Conservation (phyloP, 2,113 vertebrate species). For the Neogobius melanostomus region DNA sequence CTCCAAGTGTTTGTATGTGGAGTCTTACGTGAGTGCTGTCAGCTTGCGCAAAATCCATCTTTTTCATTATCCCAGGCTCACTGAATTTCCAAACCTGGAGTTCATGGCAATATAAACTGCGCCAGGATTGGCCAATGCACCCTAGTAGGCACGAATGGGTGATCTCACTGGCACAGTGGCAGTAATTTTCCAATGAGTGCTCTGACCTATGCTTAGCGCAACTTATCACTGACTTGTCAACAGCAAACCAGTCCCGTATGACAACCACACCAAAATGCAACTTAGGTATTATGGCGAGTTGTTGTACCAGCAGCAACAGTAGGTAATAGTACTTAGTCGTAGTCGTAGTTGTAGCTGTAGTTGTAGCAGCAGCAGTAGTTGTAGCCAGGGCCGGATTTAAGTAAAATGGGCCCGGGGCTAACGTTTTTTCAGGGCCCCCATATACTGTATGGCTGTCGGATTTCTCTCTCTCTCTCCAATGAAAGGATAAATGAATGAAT, state of each 20-base stretch:
- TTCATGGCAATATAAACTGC: slow-evolving; percentile 13
- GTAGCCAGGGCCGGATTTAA: too few relatives aligned
- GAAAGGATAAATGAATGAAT: too few relatives aligned
- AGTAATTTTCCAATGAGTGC: slow-evolving; percentile 56
- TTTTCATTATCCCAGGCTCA: slow-evolving; percentile 57
- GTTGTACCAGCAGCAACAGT: neutral
- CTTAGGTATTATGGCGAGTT: too few relatives aligned
- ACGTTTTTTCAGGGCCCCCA: too few relatives aligned
- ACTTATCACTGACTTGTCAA: slow-evolving; percentile 32
- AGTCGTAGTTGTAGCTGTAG: too few relatives aligned
- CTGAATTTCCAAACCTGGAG: slow-evolving; percentile 46
- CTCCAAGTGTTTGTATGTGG: slow-evolving; percentile 17
- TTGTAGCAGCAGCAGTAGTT: neutral
- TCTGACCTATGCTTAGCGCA: slow-evolving; percentile 34
- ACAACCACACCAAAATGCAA: slow-evolving; percentile 7
- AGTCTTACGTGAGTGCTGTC: slow-evolving; percentile 15
- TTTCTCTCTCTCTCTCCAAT: too few relatives aligned
- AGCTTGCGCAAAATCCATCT: slow-evolving; percentile 16
- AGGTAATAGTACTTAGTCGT: too few relatives aligned
- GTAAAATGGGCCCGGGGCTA: too few relatives aligned
- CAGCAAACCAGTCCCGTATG: slow-evolving; percentile 32
- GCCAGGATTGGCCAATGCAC: slow-evolving; percentile 2
- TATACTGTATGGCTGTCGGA: too few relatives aligned
- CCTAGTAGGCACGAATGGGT: slow-evolving; percentile 28
- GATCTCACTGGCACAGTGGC: slow-evolving; percentile 58